Evolutionary conservation across 2,888 invertebrate genomes (phyloP).

Genomic region (Neoitamus cyanurus): DNA sequence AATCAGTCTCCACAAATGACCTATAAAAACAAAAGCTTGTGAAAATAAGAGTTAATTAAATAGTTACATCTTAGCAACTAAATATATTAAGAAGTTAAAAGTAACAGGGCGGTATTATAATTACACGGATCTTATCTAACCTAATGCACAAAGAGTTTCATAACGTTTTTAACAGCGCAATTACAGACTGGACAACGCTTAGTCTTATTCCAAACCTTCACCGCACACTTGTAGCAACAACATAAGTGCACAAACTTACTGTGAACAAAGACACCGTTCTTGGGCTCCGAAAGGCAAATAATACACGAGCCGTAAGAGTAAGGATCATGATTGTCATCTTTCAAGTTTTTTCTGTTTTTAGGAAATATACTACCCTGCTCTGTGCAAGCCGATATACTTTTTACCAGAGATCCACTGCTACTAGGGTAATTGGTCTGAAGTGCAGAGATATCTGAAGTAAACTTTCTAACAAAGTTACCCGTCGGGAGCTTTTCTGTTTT

Average conservation of each 20-base stretch:
- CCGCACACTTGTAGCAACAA: slow-evolving; percentile 78
- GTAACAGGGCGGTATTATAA: neutral
- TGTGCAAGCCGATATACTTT: slow-evolving; percentile 17
- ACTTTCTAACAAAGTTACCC: neutral
- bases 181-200: slow-evolving; percentile 78
- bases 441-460: neutral
- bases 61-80: neutral
- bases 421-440: neutral
- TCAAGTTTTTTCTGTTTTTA: neutral
- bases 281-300: slow-evolving; percentile 72
- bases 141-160: slow-evolving; percentile 69
- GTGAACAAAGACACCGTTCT: slow-evolving; percentile 77
- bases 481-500: neutral
- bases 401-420: neutral
- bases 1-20: slow-evolving; percentile 44
- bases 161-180: slow-evolving; percentile 74
- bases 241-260: slow-evolving; percentile 75
- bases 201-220: slow-evolving; percentile 73
- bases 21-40: slow-evolving; percentile 44
- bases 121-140: neutral
- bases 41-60: slow-evolving; percentile 11
- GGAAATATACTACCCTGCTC: neutral
- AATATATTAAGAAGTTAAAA: neutral
- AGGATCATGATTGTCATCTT: slow-evolving; percentile 13
- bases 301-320: slow-evolving; percentile 67